Base-by-base conservation (phyloP, 2,888 invertebrate species). In the Parnassius mnemosyne region DNA sequence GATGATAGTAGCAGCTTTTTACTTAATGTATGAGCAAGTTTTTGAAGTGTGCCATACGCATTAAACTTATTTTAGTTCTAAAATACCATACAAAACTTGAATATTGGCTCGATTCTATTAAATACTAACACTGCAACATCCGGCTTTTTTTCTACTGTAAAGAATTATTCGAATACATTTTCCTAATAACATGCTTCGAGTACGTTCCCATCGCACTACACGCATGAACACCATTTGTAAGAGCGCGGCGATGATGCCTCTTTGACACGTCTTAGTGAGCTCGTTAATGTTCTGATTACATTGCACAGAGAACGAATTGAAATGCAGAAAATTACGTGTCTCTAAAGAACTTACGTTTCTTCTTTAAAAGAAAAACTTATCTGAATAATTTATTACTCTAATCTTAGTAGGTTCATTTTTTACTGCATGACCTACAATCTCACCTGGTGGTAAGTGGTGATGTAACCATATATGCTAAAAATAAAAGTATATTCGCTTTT, bases 321-420 rank as follows among this genome's bases (percentile, higher is more conserved):
- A 34, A 41, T 47, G n/a, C 13, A 16, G 16, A 54, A n/a, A 72
- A 73, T 78, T 76, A 34, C 5, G 34, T 34, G 3, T 34, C 34
- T 34, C 20, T 20, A 20, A 20, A 20, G 20, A 20, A 20, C 1
- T 20, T 1, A 25, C 25, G 25, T 25, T 25, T 25, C 25, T 25
- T 7, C 5, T 34, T 34, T 34, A 34, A 34, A 34, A 7, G 7
- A 34, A 34, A 34, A 34, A 34, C 5, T 34, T 34, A 5, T 34
- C 7, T 34, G 7, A 34, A 34, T 34, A 34, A 34, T 34, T 5
- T 34, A 34, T 34, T 34, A 34, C 34, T 34, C 34, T 34, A 34
- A 34, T 7, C 34, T 34, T 7, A 7, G 34, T 20, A 20, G 20
- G 20, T 34, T 5, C 34, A 34, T 34, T 7, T 34, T 34, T 34